Evolutionary conservation across 1,140 invertebrate species (phyloP).

Genomic region (Diorhabda elongata): DNA sequence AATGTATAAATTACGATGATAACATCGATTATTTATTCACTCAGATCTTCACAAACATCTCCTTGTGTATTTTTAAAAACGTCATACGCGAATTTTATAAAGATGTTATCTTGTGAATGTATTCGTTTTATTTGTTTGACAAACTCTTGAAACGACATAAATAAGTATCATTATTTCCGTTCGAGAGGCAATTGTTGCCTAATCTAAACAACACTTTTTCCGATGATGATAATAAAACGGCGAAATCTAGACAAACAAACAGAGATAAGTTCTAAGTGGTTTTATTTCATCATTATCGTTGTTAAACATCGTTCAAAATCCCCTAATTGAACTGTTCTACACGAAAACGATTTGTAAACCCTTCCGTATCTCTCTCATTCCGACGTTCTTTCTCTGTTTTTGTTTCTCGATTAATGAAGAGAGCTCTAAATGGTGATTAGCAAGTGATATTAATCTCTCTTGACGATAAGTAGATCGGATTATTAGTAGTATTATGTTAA

Average conservation of each 20-base stretch:
- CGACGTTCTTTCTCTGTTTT: neutral
- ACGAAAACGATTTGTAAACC: neutral
- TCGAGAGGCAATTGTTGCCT: neutral
- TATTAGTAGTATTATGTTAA: constrained; percentile 3
- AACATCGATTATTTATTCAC: too few species aligned
- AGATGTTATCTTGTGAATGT: too few species aligned
- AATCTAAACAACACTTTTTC: neutral
- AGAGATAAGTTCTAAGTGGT: neutral
- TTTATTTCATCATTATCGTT: constrained; percentile 3
- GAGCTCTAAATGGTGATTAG: neutral
- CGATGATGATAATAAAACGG: neutral
- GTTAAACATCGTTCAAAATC: neutral
- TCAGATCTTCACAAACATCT: too few species aligned
- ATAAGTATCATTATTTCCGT: too few species aligned
- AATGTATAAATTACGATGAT: too few species aligned
- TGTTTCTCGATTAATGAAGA: neutral
- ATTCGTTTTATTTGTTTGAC: too few species aligned
- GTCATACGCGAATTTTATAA: too few species aligned
- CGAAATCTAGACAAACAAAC: neutral
- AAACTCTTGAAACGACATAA: too few species aligned
- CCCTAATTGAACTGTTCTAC: neutral
- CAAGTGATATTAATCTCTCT: neutral
- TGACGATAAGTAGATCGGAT: neutral
- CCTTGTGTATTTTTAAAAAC: too few species aligned
- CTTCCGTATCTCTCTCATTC: neutral